These are phyloP conservation scores for Eupithecia dodoneata DNA, from an alignment of 2,888 invertebrate species.

Conservation along the genomic window DNA sequence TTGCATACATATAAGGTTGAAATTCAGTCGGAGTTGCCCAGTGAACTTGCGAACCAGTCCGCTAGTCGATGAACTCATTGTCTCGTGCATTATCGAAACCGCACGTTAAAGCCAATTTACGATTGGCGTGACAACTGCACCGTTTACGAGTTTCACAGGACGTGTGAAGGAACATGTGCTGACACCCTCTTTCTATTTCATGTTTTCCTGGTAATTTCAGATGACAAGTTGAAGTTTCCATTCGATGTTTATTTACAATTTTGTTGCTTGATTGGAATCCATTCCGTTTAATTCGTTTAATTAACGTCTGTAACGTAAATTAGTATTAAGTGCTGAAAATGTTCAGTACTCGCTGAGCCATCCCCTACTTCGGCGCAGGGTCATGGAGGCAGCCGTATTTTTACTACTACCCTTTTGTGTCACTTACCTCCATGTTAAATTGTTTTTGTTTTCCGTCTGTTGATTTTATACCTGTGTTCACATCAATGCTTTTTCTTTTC, in stretches of 20 bases:
- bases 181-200: constrained; percentile 13
- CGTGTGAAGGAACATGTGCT: background rate
- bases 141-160: constrained; percentile 14
- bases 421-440: no score
- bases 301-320: no score
- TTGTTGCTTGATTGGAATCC: background rate
- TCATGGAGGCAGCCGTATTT: no score
- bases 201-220: background rate
- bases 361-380: no score
- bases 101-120: constrained; percentile 44
- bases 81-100: constrained; percentile 58
- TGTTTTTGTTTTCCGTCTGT: no score
- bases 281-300: background rate
- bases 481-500: no score
- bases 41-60: constrained; percentile 17
- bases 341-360: no score
- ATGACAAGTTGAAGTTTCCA: background rate
- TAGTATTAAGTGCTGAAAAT: no score
- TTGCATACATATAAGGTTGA: background rate
- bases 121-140: constrained; percentile 24
- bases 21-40: background rate
- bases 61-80: constrained; percentile 64
- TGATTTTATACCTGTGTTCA: no score
- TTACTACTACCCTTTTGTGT: no score
- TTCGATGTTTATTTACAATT: background rate